Evolutionary conservation across 2,888 invertebrate genomes (phyloP).

Genomic region (Polia nebulosa): DNA sequence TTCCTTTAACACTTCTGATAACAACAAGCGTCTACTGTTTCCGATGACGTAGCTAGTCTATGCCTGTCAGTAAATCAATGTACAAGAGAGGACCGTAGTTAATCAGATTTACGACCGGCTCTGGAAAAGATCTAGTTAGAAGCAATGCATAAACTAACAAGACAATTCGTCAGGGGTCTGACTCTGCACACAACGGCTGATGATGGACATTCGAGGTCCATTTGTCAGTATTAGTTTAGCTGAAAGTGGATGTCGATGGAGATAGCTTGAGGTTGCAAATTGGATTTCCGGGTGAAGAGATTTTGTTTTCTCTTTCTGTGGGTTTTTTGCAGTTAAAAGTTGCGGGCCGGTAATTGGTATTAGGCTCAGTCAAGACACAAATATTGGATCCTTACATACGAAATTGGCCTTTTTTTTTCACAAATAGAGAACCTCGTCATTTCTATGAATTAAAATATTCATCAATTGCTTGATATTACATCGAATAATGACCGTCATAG

Average conservation of each 20-base stretch:
- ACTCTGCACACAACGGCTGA: slow-evolving; percentile 4
- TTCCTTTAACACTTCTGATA: background rate
- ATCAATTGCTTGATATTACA: too few species aligned
- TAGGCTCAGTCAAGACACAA: background rate
- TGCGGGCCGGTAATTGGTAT: slow-evolving; percentile 14
- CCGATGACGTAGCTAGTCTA: background rate
- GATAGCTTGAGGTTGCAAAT: slow-evolving; percentile 7
- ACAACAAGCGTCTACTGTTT: slow-evolving; percentile 7
- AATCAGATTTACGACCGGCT: slow-evolving; percentile 50
- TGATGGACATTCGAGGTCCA: background rate
- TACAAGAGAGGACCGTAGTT: slow-evolving; percentile 14
- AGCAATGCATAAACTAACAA: slow-evolving; percentile 33
- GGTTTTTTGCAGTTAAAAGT: background rate
- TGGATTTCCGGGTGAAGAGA: slow-evolving; percentile 14
- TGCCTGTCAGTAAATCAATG: slow-evolving; percentile 8
- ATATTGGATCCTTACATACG: too few species aligned
- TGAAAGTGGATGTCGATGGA: background rate
- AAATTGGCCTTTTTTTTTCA: too few species aligned
- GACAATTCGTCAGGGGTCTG: slow-evolving; percentile 39
- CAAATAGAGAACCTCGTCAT: too few species aligned
- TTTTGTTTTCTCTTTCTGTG: background rate
- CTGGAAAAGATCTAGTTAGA: slow-evolving; percentile 29
- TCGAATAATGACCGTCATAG: too few species aligned
- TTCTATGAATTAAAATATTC: too few species aligned
- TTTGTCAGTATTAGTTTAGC: slow-evolving; percentile 19